phyloP scores from a whole-genome alignment of 2,113 vertebrate species.

The Anoplopoma fimbria region DNA sequence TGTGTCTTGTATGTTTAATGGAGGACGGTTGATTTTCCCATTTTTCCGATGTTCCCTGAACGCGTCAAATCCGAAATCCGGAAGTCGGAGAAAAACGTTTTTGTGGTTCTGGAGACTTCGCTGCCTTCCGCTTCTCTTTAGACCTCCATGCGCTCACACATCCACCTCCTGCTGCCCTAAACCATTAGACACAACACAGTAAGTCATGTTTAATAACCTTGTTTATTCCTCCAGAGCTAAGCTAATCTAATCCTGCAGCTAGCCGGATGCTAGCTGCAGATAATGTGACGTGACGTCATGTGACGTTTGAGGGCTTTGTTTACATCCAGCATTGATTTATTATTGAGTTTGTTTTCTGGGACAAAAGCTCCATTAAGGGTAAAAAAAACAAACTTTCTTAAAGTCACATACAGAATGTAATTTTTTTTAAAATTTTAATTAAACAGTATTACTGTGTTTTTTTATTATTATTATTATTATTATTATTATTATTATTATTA shows the following conservation, averaged over 20 bases:
- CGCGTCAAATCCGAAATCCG: rapidly evolving
- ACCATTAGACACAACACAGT: not conserved
- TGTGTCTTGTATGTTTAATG: too few species aligned
- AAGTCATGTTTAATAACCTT: not conserved
- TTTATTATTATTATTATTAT: too few species aligned
- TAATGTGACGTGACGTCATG: too few species aligned
- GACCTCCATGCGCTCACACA: not conserved
- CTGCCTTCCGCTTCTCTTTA: not conserved
- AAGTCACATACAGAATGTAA: not conserved
- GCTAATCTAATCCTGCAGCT: not conserved
- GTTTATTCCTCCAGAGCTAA: not conserved
- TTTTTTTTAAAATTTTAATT: too few species aligned
- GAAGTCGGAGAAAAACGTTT: not conserved
- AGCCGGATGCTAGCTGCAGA: conserved; percentile 28
- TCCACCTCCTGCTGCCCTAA: too few species aligned
- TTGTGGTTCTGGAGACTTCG: not conserved
- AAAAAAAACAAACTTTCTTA: not conserved
- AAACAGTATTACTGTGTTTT: too few species aligned
- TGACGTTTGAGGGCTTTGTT: not conserved
- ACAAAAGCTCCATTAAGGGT: not conserved
- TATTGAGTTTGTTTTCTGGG: not conserved
- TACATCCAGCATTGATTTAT: not conserved
- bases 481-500: too few species aligned
- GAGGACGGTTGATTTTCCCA: rapidly evolving
- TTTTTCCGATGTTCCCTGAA: rapidly evolving